These are phyloP conservation scores for Selene dorsalis DNA, from an alignment of 2,797 vertebrate genomes.

Conservation along the genomic window DNA sequence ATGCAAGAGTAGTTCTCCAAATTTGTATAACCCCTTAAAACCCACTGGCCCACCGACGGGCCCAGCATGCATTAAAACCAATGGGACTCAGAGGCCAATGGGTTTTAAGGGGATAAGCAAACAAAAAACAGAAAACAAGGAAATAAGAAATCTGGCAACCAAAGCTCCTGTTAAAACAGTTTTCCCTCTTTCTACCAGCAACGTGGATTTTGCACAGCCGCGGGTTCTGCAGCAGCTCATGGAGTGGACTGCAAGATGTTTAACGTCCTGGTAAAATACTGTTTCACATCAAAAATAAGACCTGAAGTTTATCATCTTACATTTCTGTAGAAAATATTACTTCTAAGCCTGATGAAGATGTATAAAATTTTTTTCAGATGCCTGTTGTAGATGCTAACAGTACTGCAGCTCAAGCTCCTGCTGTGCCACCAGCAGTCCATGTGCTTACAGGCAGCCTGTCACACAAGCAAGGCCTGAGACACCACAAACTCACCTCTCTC, in stretches of 20 bases:
- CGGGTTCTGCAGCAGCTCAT: conserved; percentile 38
- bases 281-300: neutral
- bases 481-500: conserved; percentile 78
- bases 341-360: conserved; percentile 16
- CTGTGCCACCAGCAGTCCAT: conserved; percentile 39
- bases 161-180: neutral
- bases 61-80: too few relatives aligned
- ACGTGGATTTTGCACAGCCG: conserved; percentile 79
- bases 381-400: conserved; percentile 60
- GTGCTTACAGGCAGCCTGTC: conserved; percentile 35
- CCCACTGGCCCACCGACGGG: too few relatives aligned
- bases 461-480: conserved; percentile 63
- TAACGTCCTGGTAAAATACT: conserved; percentile 68
- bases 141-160: neutral
- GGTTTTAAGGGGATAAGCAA: too few relatives aligned
- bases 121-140: too few relatives aligned
- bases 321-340: neutral
- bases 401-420: conserved; percentile 34
- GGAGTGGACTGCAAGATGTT: conserved; percentile 79
- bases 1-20: neutral
- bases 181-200: conserved; percentile 57
- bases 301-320: too few relatives aligned
- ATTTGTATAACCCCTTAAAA: too few relatives aligned
- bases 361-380: conserved; percentile 51
- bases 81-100: too few relatives aligned